Conservation (phyloP, 2,888 invertebrate genomes). For the Cryptus viduatorius region DNA sequence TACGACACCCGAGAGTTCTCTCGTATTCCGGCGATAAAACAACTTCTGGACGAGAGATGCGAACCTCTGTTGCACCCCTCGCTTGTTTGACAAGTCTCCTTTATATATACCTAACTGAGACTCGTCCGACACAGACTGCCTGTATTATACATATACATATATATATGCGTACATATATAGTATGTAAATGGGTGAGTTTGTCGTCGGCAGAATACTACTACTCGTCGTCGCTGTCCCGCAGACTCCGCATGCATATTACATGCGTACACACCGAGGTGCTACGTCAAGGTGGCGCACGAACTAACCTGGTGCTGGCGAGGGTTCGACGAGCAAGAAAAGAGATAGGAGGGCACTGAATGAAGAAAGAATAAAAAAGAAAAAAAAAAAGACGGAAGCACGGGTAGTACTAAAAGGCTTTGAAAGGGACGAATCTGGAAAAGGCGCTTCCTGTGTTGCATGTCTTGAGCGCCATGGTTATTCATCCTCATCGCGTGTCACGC, state of each 20-base stretch:
- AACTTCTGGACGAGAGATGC: constrained; percentile 29
- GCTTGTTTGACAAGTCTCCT: constrained; percentile 52
- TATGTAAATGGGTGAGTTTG: constrained; percentile 2
- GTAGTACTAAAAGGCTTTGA: constrained; percentile 41
- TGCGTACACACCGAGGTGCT: constrained; percentile 66
- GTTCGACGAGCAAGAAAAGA: constrained; percentile 52
- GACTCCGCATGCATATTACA: constrained; percentile 73
- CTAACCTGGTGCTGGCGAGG: constrained; percentile 38
- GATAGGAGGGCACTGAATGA: constrained; percentile 43
- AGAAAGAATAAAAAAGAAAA: constrained; percentile 19
- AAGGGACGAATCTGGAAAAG: constrained; percentile 54
- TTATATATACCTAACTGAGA: background rate
- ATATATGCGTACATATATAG: background rate
- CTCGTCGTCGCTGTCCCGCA: constrained; percentile 29
- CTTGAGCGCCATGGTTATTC: constrained; percentile 34
- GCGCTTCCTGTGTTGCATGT: constrained; percentile 39
- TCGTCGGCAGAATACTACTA: constrained; percentile 47
- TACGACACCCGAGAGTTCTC: constrained; percentile 46
- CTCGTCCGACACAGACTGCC: constrained; percentile 47
- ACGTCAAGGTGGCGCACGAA: constrained; percentile 53
- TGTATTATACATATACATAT: constrained; percentile 21
- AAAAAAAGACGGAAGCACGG: constrained; percentile 5
- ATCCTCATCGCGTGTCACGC: constrained; percentile 43
- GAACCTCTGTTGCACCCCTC: constrained; percentile 32
- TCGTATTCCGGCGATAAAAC: constrained; percentile 50